phyloP scores from a whole-genome alignment of 2,888 invertebrate species.

The Stegophylla sp. region DNA sequence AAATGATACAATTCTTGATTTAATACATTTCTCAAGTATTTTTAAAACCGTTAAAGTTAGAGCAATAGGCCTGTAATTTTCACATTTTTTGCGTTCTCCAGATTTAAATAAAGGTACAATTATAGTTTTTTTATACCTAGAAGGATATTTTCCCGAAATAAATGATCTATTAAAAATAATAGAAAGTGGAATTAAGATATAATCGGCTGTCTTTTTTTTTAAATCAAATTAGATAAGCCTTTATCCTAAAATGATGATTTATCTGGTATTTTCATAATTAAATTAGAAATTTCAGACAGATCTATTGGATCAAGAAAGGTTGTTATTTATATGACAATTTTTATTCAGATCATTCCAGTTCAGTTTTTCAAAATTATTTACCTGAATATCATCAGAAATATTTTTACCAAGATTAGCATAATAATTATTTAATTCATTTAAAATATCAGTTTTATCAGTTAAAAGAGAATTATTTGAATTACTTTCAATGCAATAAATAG shows the following conservation, averaged over 20 bases:
- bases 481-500: not conserved
- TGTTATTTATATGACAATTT: not conserved
- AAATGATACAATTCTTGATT: too few relatives aligned
- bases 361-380: not conserved
- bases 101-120: too few relatives aligned
- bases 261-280: not conserved
- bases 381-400: not conserved
- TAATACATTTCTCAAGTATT: too few relatives aligned
- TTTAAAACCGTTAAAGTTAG: too few relatives aligned
- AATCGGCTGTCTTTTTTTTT: not conserved
- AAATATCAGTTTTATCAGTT: constrained; percentile 11
- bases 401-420: not conserved
- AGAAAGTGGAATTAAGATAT: too few relatives aligned
- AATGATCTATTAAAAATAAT: too few relatives aligned
- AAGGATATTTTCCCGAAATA: too few relatives aligned
- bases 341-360: not conserved
- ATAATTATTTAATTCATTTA: constrained; percentile 1
- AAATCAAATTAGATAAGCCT: not conserved
- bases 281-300: not conserved
- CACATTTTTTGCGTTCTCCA: too few relatives aligned
- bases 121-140: too few relatives aligned
- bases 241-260: not conserved
- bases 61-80: too few relatives aligned
- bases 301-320: not conserved
- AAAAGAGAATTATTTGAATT: not conserved